These are phyloP conservation scores for Koerneria pararmatus DNA, from an alignment of 2,888 invertebrate genomes.

Conservation along the genomic window DNA sequence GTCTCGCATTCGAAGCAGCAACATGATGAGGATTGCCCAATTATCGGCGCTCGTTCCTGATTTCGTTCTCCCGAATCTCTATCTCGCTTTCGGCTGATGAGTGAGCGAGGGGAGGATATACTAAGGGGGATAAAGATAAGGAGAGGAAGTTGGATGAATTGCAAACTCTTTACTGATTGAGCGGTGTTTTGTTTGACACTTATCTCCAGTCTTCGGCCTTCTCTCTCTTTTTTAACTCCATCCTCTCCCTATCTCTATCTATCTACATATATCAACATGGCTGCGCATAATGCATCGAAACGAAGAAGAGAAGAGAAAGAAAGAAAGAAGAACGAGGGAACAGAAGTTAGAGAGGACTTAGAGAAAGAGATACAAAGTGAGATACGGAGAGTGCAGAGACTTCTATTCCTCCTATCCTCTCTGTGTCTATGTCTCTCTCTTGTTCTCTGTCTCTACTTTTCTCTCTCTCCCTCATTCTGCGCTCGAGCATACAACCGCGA, in stretches of 20 bases:
- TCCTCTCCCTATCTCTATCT: too few relatives aligned
- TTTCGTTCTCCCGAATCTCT: not conserved
- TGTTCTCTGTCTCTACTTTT: constrained; percentile 14
- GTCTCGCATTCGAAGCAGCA: constrained; percentile 19
- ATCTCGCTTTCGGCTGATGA: not conserved
- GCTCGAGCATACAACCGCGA: constrained; percentile 6
- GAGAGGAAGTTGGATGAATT: too few relatives aligned
- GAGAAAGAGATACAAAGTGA: constrained; percentile 17
- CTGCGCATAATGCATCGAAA: too few relatives aligned
- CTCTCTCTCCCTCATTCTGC: constrained; percentile 11
- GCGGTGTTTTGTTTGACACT: too few relatives aligned
- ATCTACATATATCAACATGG: too few relatives aligned
- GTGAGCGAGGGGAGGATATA: too few relatives aligned
- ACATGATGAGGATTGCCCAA: not conserved
- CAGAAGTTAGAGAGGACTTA: too few relatives aligned
- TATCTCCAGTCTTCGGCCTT: too few relatives aligned
- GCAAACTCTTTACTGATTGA: too few relatives aligned
- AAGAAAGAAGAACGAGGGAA: not conserved
- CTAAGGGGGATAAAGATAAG: too few relatives aligned
- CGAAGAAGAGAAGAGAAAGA: not conserved
- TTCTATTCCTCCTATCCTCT: constrained; percentile 15
- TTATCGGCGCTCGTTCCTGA: not conserved
- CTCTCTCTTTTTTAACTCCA: too few relatives aligned
- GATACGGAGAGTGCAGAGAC: too few relatives aligned
- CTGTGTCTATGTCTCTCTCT: not conserved